Percentiles rank a stretch among this genome's conserved stretches.
These are phyloP conservation scores for Fragum whitleyi DNA, from an alignment of 2,888 invertebrate species.

Conservation along the genomic window DNA sequence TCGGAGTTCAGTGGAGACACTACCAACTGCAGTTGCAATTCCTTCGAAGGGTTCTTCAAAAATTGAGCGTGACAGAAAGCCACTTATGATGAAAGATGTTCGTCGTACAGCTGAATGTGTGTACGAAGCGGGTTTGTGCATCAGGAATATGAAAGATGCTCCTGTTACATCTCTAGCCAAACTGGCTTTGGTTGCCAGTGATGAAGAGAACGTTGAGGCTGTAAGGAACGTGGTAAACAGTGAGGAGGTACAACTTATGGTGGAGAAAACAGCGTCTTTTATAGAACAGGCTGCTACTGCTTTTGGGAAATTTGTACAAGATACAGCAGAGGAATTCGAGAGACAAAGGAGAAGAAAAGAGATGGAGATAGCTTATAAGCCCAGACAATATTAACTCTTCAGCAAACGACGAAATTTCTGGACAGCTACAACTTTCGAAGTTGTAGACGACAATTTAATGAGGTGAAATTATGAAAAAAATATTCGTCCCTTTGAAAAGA, in stretches of 20 bases:
- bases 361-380: background rate
- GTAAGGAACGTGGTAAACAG: constrained; percentile 15
- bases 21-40: background rate
- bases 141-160: background rate
- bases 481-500: too few species aligned
- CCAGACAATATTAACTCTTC: too few species aligned
- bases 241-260: background rate
- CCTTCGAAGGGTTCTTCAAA: background rate
- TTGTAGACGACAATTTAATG: too few species aligned
- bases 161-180: background rate
- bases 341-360: background rate
- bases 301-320: background rate
- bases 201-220: constrained; percentile 3
- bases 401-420: too few species aligned
- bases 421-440: too few species aligned
- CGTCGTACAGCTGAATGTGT: background rate
- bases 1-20: background rate
- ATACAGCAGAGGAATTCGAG: background rate
- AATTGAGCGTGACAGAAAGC: background rate
- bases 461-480: too few species aligned
- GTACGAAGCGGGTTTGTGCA: background rate
- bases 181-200: background rate
- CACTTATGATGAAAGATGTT: background rate
- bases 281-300: background rate
- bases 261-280: background rate